Conservation (phyloP, 2,888 invertebrate genomes). For the Lepetodrilus schrolli region DNA sequence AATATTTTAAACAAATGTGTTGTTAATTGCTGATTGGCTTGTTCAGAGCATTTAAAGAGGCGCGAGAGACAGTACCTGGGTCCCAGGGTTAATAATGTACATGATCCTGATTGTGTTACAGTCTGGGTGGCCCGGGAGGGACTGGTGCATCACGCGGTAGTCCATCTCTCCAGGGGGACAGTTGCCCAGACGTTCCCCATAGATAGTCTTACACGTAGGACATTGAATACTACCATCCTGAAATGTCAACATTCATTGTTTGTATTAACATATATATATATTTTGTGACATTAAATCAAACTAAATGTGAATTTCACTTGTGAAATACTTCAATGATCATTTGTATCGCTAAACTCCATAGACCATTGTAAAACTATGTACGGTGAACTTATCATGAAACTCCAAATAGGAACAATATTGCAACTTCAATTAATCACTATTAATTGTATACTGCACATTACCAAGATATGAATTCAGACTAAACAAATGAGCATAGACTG, state of each 20-base stretch:
- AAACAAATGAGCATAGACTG: background rate
- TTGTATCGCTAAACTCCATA: no score
- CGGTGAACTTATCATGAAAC: no score
- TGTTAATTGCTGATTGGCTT: background rate
- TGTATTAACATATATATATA: no score
- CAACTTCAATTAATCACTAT: no score
- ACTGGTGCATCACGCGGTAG: slow-evolving; percentile 58
- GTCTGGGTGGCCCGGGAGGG: slow-evolving; percentile 82
- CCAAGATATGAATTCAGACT: background rate
- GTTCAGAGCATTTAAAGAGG: no score
- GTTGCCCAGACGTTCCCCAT: slow-evolving; percentile 86
- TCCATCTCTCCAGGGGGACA: slow-evolving; percentile 80
- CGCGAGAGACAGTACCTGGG: slow-evolving; percentile 81
- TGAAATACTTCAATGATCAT: no score
- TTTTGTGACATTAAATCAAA: no score
- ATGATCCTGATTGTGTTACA: slow-evolving; percentile 87
- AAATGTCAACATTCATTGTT: no score
- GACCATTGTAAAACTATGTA: no score
- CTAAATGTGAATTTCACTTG: no score
- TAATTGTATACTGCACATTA: no score
- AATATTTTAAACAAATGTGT: background rate
- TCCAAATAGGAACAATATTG: no score
- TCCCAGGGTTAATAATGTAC: slow-evolving; percentile 89
- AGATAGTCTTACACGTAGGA: slow-evolving; percentile 88
- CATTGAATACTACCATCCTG: slow-evolving; percentile 87